These are phyloP conservation scores for Chirona hameri DNA, from an alignment of 2,888 invertebrate genomes.

Conservation along the genomic window DNA sequence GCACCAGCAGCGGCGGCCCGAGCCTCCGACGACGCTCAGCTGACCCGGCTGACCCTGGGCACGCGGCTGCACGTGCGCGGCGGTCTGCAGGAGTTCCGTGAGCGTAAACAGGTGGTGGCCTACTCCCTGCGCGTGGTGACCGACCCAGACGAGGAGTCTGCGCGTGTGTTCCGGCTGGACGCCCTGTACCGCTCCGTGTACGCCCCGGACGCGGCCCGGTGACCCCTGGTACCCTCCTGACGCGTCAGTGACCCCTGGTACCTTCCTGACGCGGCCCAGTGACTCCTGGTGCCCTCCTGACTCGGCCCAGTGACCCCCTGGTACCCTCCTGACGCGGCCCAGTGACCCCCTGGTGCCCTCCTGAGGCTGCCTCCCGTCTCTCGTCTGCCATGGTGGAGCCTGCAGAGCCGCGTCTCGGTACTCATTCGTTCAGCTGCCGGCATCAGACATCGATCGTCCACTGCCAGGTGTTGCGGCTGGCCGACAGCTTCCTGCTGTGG, in stretches of 20 bases:
- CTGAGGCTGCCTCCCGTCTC: too few relatives aligned
- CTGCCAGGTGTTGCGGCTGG: slow-evolving; percentile 12
- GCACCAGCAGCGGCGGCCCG: not conserved
- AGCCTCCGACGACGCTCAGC: not conserved
- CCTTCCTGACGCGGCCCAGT: not conserved
- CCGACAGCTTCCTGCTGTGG: slow-evolving; percentile 7
- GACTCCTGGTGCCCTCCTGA: too few relatives aligned
- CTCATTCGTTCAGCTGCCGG: not conserved
- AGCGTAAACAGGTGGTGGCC: not conserved
- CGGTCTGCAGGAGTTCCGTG: slow-evolving; percentile 8
- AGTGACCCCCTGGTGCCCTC: too few relatives aligned
- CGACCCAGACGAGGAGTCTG: not conserved
- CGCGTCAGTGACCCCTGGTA: too few relatives aligned
- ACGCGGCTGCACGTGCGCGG: slow-evolving; percentile 8
- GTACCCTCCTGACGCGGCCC: too few relatives aligned
- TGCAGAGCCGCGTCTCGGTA: not conserved
- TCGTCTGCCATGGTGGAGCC: not conserved
- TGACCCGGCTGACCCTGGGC: not conserved
- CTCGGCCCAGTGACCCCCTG: too few relatives aligned
- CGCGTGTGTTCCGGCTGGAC: not conserved
- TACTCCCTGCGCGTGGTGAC: not conserved
- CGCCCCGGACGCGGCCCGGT: not conserved
- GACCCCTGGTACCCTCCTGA: too few relatives aligned
- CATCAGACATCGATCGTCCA: not conserved
- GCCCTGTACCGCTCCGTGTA: not conserved